A percentile compares a stretch with the other conserved stretches of the same genome.
These are phyloP conservation scores for Drosophila flavopinicola DNA, from an alignment of 2,888 invertebrate species.

Conservation along the genomic window DNA sequence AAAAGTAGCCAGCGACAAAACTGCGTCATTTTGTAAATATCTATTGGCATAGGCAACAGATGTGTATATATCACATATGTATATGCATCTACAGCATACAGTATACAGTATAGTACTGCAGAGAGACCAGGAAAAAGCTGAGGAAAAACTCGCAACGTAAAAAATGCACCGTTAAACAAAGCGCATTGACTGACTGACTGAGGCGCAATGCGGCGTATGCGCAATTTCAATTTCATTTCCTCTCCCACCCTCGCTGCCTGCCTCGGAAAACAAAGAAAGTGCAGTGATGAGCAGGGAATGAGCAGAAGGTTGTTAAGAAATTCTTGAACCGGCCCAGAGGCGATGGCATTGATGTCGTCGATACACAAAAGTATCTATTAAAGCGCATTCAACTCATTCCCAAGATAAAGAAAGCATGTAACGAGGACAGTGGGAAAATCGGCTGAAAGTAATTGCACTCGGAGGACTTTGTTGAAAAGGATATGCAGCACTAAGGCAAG, in stretches of 20 bases:
- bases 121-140: slow-evolving; percentile 24
- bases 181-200: slow-evolving; percentile 25
- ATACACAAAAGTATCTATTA: slow-evolving; percentile 29
- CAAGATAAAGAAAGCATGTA: slow-evolving; percentile 12
- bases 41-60: slow-evolving; percentile 30
- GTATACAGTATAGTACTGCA: slow-evolving; percentile 24
- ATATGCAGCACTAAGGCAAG: neutral
- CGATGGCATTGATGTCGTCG: slow-evolving; percentile 35
- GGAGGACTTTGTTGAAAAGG: neutral
- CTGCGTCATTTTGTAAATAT: slow-evolving; percentile 69
- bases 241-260: neutral
- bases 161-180: slow-evolving; percentile 59
- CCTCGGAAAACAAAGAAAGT: slow-evolving; percentile 41
- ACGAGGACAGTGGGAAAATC: neutral
- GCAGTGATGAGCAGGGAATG: too few relatives aligned
- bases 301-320: slow-evolving; percentile 44
- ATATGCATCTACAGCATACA: neutral
- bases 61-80: slow-evolving; percentile 8
- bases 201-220: slow-evolving; percentile 43
- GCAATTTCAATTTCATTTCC: slow-evolving; percentile 56
- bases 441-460: too few relatives aligned
- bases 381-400: slow-evolving; percentile 57
- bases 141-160: slow-evolving; percentile 46
- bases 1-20: slow-evolving; percentile 41
- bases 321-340: slow-evolving; percentile 52